These are phyloP conservation scores for Arctocebus calabarensis DNA, from an alignment of 2,797 vertebrate species.

Conservation along the genomic window DNA sequence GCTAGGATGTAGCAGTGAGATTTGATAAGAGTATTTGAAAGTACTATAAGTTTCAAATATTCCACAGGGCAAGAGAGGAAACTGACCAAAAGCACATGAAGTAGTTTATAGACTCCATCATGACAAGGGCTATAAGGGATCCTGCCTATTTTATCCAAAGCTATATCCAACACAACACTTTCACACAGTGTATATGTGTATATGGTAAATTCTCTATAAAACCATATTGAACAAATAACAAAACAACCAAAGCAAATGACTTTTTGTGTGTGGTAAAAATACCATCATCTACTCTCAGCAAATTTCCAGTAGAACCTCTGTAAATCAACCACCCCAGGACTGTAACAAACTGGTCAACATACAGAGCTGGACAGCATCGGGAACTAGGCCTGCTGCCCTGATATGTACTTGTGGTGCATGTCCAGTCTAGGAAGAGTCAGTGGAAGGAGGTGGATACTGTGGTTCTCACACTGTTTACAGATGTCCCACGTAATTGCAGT, in stretches of 20 bases:
- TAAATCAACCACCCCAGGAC: too few relatives aligned
- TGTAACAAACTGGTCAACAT: too few relatives aligned
- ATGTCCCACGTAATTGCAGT: neutral
- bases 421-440: too few relatives aligned
- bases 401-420: too few relatives aligned
- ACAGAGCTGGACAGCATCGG: too few relatives aligned
- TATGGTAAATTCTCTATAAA: neutral
- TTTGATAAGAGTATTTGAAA: neutral
- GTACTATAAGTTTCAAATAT: neutral
- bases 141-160: neutral
- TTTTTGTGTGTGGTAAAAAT: neutral
- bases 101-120: neutral
- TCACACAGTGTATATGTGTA: neutral
- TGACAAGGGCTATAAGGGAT: neutral
- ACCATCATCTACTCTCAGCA: neutral
- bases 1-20: neutral
- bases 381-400: too few relatives aligned
- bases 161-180: neutral
- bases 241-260: neutral
- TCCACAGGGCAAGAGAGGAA: neutral
- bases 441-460: too few relatives aligned
- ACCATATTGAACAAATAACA: neutral
- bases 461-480: neutral
- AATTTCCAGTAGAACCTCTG: neutral
- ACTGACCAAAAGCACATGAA: neutral